phyloP scores from a whole-genome alignment of 2,113 vertebrate genomes.

The Podiceps cristatus region DNA sequence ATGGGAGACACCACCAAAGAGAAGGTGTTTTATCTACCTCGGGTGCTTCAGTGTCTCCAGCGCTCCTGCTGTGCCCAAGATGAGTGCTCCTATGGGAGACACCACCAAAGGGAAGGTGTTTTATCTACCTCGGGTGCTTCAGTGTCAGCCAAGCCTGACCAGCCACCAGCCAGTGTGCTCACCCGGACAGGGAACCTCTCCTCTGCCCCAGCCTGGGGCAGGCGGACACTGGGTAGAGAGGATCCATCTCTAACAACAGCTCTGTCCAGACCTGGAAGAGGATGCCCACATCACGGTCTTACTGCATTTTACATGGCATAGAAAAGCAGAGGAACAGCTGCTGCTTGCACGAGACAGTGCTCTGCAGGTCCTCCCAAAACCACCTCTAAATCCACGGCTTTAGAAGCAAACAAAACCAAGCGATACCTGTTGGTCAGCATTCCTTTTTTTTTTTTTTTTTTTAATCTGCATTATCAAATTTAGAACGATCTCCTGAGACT shows the following conservation, averaged over 20 bases:
- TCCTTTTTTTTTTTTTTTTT: neutral
- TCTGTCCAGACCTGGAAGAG: neutral
- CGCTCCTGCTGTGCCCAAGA: too few species aligned
- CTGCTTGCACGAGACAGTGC: neutral
- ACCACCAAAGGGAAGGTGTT: neutral
- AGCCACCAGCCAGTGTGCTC: neutral
- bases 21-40: neutral
- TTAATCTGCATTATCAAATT: neutral
- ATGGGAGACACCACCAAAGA: neutral
- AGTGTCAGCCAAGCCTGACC: neutral
- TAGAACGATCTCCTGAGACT: neutral
- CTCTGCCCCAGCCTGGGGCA: neutral
- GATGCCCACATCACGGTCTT: neutral
- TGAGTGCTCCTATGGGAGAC: neutral
- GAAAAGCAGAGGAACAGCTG: neutral
- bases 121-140: accelerated
- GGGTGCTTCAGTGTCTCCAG: accelerated
- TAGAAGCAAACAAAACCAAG: neutral
- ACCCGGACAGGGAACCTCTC: neutral
- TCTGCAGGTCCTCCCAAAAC: neutral
- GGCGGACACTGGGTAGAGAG: neutral
- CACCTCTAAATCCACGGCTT: neutral
- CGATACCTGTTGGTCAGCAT: neutral
- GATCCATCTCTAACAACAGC: neutral
- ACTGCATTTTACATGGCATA: neutral